A percentile compares a stretch with the other conserved stretches of the same genome.
Conservation (phyloP, 37 sponge, comb jelly and placozoan species). For the Oscarella lobularis region DNA sequence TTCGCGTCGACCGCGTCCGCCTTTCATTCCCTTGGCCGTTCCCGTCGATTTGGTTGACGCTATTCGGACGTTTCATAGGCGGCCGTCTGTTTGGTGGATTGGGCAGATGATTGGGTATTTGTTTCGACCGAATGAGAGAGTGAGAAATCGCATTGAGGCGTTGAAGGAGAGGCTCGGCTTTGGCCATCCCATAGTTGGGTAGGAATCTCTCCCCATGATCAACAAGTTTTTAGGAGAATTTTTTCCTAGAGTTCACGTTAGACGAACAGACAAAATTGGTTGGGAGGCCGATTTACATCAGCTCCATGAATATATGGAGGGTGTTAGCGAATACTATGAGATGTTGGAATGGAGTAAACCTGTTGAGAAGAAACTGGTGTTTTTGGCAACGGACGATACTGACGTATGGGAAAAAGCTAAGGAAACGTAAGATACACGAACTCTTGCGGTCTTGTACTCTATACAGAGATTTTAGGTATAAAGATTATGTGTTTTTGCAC, state of each 20-base stretch:
- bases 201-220: no score
- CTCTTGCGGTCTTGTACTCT: slow-evolving; percentile 7
- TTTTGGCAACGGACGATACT: slow-evolving; percentile 65
- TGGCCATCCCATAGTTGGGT: slow-evolving; percentile 62
- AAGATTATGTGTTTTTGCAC: slow-evolving; percentile 31
- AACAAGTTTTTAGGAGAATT: no score
- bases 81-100: slow-evolving; percentile 64
- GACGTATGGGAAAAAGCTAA: slow-evolving; percentile 30
- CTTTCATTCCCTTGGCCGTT: slow-evolving; percentile 54
- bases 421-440: no score
- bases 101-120: slow-evolving; percentile 46
- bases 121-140: slow-evolving; percentile 24
- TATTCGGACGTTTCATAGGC: slow-evolving; percentile 35
- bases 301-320: slow-evolving; percentile 62
- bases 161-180: slow-evolving; percentile 13
- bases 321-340: slow-evolving; percentile 63
- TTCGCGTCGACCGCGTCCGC: slow-evolving; percentile 32
- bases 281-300: slow-evolving; percentile 51
- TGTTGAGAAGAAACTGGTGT: slow-evolving; percentile 22
- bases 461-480: slow-evolving; percentile 36
- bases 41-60: slow-evolving; percentile 50
- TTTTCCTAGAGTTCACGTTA: slow-evolving; percentile 58
- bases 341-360: neutral
- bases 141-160: slow-evolving; percentile 15
- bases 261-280: slow-evolving; percentile 54